A percentile compares a stretch with the other conserved stretches of the same genome.
These are phyloP conservation scores for Atlantisia rogersi DNA, from an alignment of 2,113 vertebrate genomes.

Conservation along the genomic window DNA sequence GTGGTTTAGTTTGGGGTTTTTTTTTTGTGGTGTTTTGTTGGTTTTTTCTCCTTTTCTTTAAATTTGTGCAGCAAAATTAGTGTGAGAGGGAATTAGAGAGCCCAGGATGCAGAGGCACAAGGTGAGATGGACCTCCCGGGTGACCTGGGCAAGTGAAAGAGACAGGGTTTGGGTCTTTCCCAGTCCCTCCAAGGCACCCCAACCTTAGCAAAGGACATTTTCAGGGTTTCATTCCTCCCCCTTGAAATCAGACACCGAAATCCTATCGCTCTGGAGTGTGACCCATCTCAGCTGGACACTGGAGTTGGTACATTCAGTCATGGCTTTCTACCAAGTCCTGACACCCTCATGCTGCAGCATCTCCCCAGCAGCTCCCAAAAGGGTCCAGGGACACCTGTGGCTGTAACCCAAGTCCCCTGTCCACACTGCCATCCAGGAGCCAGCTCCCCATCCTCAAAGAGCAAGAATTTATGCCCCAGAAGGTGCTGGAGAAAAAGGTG, in stretches of 20 bases:
- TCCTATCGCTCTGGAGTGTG: fast-evolving
- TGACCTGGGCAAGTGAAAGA: not conserved
- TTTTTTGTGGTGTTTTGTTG: too few species aligned
- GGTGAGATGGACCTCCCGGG: not conserved
- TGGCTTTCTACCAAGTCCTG: not conserved
- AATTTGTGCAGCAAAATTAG: not conserved
- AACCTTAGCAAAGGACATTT: not conserved
- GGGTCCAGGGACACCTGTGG: not conserved
- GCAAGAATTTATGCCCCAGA: constrained; percentile 36
- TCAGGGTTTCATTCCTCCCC: not conserved
- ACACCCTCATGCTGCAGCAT: not conserved
- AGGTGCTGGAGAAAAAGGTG: constrained; percentile 24
- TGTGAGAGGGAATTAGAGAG: not conserved
- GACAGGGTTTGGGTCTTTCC: not conserved
- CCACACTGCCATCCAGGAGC: not conserved
- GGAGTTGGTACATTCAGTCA: not conserved
- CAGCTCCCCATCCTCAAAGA: not conserved
- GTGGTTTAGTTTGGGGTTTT: not conserved
- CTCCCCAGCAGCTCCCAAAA: not conserved
- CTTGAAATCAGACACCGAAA: not conserved
- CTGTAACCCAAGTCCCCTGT: not conserved
- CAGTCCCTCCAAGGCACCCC: not conserved
- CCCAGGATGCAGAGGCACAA: not conserved
- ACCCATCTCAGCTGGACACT: not conserved
- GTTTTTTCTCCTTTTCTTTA: too few species aligned